Evolutionary conservation across 2,888 invertebrate species (phyloP).

Genomic region (Diabrotica balteata): DNA sequence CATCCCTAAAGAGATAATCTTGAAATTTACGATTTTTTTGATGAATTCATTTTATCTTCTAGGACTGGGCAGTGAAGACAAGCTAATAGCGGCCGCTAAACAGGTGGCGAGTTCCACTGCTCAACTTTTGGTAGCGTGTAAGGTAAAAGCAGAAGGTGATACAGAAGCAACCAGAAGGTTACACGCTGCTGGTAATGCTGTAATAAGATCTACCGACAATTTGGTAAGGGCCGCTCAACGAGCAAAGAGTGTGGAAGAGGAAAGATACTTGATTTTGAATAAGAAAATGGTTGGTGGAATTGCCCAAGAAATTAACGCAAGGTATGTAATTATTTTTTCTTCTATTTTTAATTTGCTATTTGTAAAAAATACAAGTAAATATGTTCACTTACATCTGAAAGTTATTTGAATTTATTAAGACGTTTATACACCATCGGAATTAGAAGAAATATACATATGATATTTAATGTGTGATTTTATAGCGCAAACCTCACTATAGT

Average conservation of each 20-base stretch:
- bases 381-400: no score
- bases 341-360: no score
- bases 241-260: constrained; percentile 91
- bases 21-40: no score
- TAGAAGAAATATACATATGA: no score
- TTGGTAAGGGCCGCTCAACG: constrained; percentile 93
- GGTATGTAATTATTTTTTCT: constrained; percentile 57
- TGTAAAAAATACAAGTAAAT: neutral
- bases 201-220: constrained; percentile 97
- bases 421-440: no score
- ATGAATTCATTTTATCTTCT: constrained; percentile 6
- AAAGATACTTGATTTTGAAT: constrained; percentile 88
- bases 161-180: constrained; percentile 92
- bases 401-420: no score
- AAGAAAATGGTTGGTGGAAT: constrained; percentile 95
- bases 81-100: constrained; percentile 94
- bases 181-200: constrained; percentile 93
- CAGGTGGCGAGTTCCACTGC: constrained; percentile 98
- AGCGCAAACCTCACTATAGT: no score
- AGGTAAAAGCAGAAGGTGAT: constrained; percentile 97
- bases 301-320: constrained; percentile 93
- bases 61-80: constrained; percentile 86
- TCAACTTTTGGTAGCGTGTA: constrained; percentile 96
- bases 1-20: no score
- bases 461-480: no score